Evolutionary conservation across 30 jellyfish, hydroid and myxozoan species (phyloP).

Genomic region (Turritopsis rubra): DNA sequence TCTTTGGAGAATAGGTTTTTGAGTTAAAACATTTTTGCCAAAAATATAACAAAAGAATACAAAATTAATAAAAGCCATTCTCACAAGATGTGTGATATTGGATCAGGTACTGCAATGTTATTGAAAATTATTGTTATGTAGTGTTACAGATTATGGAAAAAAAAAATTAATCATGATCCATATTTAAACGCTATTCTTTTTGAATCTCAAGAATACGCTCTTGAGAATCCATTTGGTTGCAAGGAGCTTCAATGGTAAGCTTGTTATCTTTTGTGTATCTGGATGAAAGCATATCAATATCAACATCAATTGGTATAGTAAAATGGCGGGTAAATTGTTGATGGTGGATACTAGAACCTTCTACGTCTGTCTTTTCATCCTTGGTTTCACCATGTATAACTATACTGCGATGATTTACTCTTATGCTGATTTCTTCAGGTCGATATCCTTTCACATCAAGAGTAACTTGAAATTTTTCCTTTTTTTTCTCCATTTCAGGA

Average conservation of each 20-base stretch:
- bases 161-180: too few species aligned
- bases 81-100: too few species aligned
- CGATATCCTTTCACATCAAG: conserved; percentile 34
- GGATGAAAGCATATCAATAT: conserved; percentile 30
- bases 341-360: conserved; percentile 39
- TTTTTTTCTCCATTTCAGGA: background rate
- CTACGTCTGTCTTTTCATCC: conserved; percentile 27
- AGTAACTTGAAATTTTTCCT: conserved; percentile 32
- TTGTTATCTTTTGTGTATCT: conserved; percentile 37
- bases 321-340: conserved; percentile 54
- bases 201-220: background rate
- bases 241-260: conserved; percentile 45
- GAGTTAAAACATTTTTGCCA: too few species aligned
- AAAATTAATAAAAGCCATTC: too few species aligned
- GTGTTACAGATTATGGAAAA: too few species aligned
- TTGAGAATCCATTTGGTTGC: background rate
- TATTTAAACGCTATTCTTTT: too few species aligned
- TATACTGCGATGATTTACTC: conserved; percentile 33
- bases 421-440: conserved; percentile 59
- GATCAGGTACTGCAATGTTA: too few species aligned
- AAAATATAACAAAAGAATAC: too few species aligned
- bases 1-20: too few species aligned
- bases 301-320: conserved; percentile 43
- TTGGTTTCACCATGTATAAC: conserved; percentile 42
- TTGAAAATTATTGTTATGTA: too few species aligned